Base-by-base conservation (phyloP, 1,140 invertebrate genomes). In the Eupristina koningsbergeri region DNA sequence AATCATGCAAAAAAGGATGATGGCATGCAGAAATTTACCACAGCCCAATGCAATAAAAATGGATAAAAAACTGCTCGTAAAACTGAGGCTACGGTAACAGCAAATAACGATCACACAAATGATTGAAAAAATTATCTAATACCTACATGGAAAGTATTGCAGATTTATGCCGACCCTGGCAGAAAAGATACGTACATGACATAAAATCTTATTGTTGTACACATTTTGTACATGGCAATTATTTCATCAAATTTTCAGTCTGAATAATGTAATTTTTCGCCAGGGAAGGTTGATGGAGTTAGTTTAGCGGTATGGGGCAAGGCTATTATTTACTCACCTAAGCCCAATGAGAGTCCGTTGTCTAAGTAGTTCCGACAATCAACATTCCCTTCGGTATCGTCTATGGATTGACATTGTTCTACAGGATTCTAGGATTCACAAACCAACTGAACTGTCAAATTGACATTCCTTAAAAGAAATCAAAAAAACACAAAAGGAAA, bases 251-350 rank as follows among this genome's bases (percentile, higher is more conserved):
- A 69, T 67, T 58, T 53, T 47, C 19, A 29, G 19, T 71, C 3
- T 58, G 74, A 76, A 41, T n/a, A 78, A 45, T 50, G 50, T 15
- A 83, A 47, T 71, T 77, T 79, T 71, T 74, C 53, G 69, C 80
- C 73, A 78, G 79, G 80, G 80, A 85, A 83, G 85, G 58, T 83
- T 63, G 81, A 71, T 83, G 69, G 31, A 75, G 79, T 88, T 86
- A 86, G 85, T 88, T 84, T 69, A 77, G 53, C 64, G 73, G 39
- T 79, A 75, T 85, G 77, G 61, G 87, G 89, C 89, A 89, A 89
- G 89, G 89, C 87, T 53, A 85, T 85, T 87, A 85, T 85, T 91
- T 92, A 92, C 92, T 92, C 91, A 92, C 92, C 92, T 91, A 92
- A 89, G 88, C 89, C 89, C 87, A 90, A 88, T 90, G 89, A 89